Evolutionary conservation across 2,888 invertebrate species (phyloP).

Genomic region (Ophioninae sp.): DNA sequence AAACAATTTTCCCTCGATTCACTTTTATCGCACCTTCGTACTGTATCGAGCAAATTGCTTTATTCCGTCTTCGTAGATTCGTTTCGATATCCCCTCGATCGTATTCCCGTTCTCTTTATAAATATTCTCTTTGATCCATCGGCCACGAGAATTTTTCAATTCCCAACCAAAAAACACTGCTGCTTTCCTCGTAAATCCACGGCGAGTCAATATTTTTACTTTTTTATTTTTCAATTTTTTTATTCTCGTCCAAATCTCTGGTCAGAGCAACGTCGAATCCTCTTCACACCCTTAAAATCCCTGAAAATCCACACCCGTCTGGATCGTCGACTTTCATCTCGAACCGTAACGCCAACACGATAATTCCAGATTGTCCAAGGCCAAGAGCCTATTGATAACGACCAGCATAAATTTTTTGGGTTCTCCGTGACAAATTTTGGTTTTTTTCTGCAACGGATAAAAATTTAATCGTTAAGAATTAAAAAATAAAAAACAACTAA

Average conservation of each 20-base stretch:
- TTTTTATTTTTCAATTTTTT: background rate
- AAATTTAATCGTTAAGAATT: too few relatives aligned
- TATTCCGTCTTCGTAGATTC: background rate
- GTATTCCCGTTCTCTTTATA: background rate
- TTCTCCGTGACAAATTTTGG: too few relatives aligned
- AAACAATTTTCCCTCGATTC: background rate
- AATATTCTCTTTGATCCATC: conserved; percentile 19
- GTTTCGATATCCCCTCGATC: background rate
- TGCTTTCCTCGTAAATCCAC: conserved; percentile 7
- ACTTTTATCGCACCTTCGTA: background rate
- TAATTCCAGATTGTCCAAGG: conserved; percentile 39
- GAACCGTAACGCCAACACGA: conserved; percentile 8
- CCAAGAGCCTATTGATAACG: background rate
- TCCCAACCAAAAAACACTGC: background rate
- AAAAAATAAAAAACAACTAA: too few relatives aligned
- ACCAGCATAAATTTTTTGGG: too few relatives aligned
- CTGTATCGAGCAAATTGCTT: background rate
- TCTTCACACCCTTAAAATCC: conserved; percentile 28
- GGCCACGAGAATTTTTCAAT: conserved; percentile 20
- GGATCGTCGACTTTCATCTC: background rate
- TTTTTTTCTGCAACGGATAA: too few relatives aligned
- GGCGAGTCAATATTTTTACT: background rate
- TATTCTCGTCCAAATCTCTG: background rate
- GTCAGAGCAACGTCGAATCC: background rate
- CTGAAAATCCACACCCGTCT: conserved; percentile 19